Conservation (phyloP, 2,797 vertebrate genomes). For the Tiaroga cobitis region DNA sequence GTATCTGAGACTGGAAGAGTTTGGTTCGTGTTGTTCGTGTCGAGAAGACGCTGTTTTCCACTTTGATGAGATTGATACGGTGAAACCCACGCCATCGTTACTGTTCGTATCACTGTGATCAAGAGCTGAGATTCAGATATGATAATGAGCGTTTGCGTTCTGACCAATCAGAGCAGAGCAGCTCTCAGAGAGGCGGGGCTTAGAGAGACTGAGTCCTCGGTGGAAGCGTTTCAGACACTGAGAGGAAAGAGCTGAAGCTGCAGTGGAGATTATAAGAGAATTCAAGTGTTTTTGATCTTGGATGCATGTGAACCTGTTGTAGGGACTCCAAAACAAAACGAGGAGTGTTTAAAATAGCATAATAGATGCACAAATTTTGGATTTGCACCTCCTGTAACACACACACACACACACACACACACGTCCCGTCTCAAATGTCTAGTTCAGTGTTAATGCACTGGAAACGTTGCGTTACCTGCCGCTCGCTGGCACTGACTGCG, state of each 20-base stretch:
- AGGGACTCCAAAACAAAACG: background rate
- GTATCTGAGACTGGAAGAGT: background rate
- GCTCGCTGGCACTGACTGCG: slow-evolving; percentile 81
- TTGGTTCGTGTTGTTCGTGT: background rate
- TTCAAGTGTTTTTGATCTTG: background rate
- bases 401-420: background rate
- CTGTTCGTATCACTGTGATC: background rate
- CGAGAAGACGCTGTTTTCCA: background rate
- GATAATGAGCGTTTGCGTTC: background rate
- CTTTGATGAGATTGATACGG: background rate
- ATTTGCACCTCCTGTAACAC: background rate
- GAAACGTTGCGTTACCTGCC: slow-evolving; percentile 71
- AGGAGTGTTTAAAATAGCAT: background rate
- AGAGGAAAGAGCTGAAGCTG: background rate
- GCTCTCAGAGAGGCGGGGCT: background rate
- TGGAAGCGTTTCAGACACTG: background rate
- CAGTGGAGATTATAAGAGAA: background rate
- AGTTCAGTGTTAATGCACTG: background rate
- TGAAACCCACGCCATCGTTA: background rate
- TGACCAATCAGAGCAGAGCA: background rate
- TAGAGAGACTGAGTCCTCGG: background rate
- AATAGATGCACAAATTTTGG: background rate
- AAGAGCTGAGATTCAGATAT: background rate
- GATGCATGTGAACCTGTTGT: background rate
- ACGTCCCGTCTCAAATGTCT: background rate